Evolutionary conservation across 2,113 vertebrate genomes (phyloP).

Genomic region (Podarcis muralis): DNA sequence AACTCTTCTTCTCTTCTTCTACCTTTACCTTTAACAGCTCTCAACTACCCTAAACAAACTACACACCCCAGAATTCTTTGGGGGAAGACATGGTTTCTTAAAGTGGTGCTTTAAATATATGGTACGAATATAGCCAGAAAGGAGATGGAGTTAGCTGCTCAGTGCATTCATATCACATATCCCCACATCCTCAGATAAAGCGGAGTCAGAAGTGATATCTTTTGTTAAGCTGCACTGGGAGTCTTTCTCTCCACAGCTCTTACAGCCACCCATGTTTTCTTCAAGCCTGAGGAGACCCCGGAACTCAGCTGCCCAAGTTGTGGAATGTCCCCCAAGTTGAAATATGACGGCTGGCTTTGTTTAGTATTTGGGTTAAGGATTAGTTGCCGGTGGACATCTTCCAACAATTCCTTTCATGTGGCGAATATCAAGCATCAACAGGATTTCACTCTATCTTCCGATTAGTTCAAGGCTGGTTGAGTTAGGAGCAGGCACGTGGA

Average conservation of each 20-base stretch:
- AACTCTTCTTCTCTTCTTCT: too few relatives aligned
- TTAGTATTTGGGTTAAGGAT: background rate
- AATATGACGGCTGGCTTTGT: background rate
- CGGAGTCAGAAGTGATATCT: background rate
- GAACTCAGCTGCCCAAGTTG: background rate
- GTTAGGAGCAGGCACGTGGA: background rate
- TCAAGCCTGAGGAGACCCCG: background rate
- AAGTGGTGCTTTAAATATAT: too few relatives aligned
- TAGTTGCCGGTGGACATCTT: background rate
- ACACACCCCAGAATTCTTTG: too few relatives aligned
- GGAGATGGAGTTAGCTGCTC: too few relatives aligned
- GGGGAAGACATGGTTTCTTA: too few relatives aligned
- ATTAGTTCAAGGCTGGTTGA: background rate
- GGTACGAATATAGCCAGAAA: too few relatives aligned
- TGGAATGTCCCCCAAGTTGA: background rate
- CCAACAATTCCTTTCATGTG: background rate
- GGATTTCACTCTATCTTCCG: background rate
- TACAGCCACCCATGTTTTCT: background rate
- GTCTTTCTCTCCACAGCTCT: background rate
- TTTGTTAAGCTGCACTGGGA: background rate
- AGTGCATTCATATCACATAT: background rate
- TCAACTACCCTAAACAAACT: too few relatives aligned
- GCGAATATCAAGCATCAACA: background rate
- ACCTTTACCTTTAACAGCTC: too few relatives aligned
- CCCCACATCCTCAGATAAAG: background rate